Conservation (phyloP, 2,888 invertebrate genomes). For the Anagyrus pseudococci region DNA sequence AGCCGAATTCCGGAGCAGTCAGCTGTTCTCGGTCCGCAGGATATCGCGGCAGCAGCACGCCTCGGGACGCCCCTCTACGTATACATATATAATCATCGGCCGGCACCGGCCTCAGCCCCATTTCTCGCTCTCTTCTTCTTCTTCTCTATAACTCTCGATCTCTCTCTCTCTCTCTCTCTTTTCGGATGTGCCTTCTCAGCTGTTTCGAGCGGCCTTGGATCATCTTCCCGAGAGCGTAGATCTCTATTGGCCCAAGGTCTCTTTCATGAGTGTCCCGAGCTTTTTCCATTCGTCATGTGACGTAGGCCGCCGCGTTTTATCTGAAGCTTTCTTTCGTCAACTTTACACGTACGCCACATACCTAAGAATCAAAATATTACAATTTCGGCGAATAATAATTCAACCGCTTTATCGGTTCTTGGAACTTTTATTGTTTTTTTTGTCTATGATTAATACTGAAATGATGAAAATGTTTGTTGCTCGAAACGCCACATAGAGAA, state of each 20-base stretch:
- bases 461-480: no score
- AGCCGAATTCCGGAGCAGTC: slow-evolving; percentile 53
- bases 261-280: not conserved
- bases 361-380: no score
- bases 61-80: not conserved
- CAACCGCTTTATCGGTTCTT: no score
- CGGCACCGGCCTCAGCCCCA: not conserved
- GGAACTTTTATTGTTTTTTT: no score
- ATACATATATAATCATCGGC: slow-evolving; percentile 22
- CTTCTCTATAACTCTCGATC: no score
- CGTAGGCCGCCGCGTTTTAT: not conserved
- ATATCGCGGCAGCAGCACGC: slow-evolving; percentile 3
- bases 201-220: slow-evolving; percentile 1
- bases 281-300: no score
- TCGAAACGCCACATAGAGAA: no score
- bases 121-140: slow-evolving; percentile 20
- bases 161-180: slow-evolving; percentile 18
- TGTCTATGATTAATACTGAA: no score
- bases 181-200: slow-evolving; percentile 25
- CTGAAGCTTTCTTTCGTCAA: not conserved
- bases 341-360: not conserved
- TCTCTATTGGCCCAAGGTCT: not conserved
- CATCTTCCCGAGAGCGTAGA: not conserved
- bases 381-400: no score
- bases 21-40: slow-evolving; percentile 29